Percentiles rank a stretch among this genome's conserved stretches.
These are phyloP conservation scores for Hydropsyche betteni DNA, from an alignment of 2,888 invertebrate species.

Conservation along the genomic window DNA sequence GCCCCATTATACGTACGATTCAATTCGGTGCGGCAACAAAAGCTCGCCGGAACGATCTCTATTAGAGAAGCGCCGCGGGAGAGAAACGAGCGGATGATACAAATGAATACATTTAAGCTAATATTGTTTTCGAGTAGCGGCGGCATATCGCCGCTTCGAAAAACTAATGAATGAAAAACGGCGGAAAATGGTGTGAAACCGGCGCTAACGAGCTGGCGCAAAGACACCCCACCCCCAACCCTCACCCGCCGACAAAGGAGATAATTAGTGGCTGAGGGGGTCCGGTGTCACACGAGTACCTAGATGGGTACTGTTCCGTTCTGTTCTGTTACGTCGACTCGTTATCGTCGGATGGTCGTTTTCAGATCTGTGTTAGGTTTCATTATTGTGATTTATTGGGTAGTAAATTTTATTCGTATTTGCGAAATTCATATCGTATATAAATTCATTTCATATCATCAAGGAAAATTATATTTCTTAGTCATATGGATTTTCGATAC, in stretches of 20 bases:
- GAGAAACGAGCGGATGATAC: slow-evolving; percentile 32
- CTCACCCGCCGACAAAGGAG: slow-evolving; percentile 9
- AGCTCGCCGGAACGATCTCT: slow-evolving; percentile 21
- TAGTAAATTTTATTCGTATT: too few relatives aligned
- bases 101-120: slow-evolving; percentile 44
- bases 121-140: slow-evolving; percentile 40
- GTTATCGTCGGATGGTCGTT: too few relatives aligned
- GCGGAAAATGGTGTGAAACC: slow-evolving; percentile 43
- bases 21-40: slow-evolving; percentile 24
- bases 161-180: slow-evolving; percentile 45
- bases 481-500: too few relatives aligned
- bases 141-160: slow-evolving; percentile 39
- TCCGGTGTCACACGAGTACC: slow-evolving; percentile 21
- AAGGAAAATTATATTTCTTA: too few relatives aligned
- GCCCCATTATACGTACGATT: too few relatives aligned
- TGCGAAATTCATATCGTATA: too few relatives aligned
- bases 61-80: slow-evolving; percentile 33
- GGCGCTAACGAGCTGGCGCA: slow-evolving; percentile 41
- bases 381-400: too few relatives aligned
- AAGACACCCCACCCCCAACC: slow-evolving; percentile 1
- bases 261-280: slow-evolving; percentile 38
- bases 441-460: too few relatives aligned
- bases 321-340: too few relatives aligned
- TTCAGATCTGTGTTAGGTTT: too few relatives aligned
- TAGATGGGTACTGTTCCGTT: not conserved